These are phyloP conservation scores for Plebejus anna DNA, from an alignment of 2,888 invertebrate genomes.

Conservation along the genomic window DNA sequence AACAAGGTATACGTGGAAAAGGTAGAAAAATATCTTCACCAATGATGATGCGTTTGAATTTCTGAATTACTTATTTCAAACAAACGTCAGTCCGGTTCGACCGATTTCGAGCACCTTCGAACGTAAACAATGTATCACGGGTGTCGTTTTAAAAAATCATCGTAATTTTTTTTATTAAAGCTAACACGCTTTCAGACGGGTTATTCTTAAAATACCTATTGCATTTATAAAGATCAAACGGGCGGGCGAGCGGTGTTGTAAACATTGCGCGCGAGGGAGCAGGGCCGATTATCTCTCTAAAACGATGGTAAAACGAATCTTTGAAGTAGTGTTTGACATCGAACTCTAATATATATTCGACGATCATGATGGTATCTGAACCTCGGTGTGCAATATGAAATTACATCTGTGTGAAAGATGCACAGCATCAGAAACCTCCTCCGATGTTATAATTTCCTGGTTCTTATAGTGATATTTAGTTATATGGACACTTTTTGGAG, in stretches of 20 bases:
- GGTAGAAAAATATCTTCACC: not conserved
- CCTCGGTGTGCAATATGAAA: not conserved
- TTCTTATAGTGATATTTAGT: not conserved
- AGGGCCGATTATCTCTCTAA: slow-evolving; percentile 15
- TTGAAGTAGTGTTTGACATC: slow-evolving; percentile 21
- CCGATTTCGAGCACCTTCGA: slow-evolving; percentile 60
- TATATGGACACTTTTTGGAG: not conserved
- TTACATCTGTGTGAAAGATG: not conserved
- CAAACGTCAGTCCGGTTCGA: slow-evolving; percentile 61
- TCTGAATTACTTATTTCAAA: slow-evolving; percentile 58
- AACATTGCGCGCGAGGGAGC: slow-evolving; percentile 54
- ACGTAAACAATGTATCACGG: slow-evolving; percentile 72
- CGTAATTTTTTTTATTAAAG: slow-evolving; percentile 69
- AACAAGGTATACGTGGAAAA: not conserved
- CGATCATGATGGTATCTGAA: not conserved
- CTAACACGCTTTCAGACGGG: slow-evolving; percentile 59
- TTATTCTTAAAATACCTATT: slow-evolving; percentile 77
- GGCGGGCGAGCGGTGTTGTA: slow-evolving; percentile 72
- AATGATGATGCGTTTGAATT: not conserved
- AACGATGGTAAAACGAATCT: slow-evolving; percentile 22
- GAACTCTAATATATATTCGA: not conserved
- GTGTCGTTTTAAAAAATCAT: slow-evolving; percentile 74
- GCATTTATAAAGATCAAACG: slow-evolving; percentile 80
- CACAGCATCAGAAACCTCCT: not conserved
- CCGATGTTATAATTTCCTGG: not conserved